phyloP scores from a whole-genome alignment of 2,888 invertebrate genomes.

The Limnephilus auricula region DNA sequence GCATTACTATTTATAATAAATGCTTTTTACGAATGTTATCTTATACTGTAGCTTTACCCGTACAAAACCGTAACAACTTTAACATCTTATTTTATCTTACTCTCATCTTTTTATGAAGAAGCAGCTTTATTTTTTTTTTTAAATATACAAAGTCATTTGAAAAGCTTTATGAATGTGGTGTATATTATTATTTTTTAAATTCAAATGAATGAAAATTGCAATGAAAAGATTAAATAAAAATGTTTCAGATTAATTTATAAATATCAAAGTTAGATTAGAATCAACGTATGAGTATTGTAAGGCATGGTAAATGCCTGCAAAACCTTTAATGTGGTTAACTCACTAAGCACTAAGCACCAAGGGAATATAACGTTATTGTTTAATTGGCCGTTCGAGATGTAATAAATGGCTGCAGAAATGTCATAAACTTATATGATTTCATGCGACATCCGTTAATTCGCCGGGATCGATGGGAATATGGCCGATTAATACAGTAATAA shows the following conservation, averaged over 20 bases:
- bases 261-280: background rate
- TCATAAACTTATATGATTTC: background rate
- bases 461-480: background rate
- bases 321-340: background rate
- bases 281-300: background rate
- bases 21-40: no score
- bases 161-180: no score
- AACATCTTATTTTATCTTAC: no score
- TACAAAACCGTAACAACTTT: no score
- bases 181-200: no score
- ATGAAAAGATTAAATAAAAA: no score
- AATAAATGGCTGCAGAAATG: background rate
- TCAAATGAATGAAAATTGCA: no score
- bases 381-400: background rate
- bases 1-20: no score
- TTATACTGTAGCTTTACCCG: no score
- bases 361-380: background rate
- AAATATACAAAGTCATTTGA: no score
- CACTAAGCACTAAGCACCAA: background rate
- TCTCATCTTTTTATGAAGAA: no score
- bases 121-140: no score
- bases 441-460: slow-evolving; percentile 2
- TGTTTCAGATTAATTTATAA: background rate
- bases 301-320: background rate
- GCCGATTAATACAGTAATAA: slow-evolving; percentile 33